A percentile compares a stretch with the other conserved stretches of the same genome.
Evolutionary conservation across 2,888 invertebrate genomes (phyloP).

Genomic region (Drosophila imparisetae): DNA sequence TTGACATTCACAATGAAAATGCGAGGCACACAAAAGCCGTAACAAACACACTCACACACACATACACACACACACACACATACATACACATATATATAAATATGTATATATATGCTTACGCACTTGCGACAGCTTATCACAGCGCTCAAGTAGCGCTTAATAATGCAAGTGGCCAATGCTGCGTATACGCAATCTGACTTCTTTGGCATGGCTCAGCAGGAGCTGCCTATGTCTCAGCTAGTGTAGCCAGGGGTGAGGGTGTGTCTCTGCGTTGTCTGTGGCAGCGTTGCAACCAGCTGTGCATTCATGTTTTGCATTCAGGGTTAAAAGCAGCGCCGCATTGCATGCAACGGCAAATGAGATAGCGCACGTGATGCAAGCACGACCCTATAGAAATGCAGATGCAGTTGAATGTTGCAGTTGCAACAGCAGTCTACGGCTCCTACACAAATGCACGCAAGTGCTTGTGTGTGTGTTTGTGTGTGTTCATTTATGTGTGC

Average conservation of each 20-base stretch:
- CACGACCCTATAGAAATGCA: constrained; percentile 46
- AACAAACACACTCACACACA: constrained; percentile 17
- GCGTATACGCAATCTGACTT: constrained; percentile 74
- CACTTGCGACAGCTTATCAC: constrained; percentile 68
- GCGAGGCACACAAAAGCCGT: constrained; percentile 40
- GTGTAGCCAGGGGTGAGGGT: constrained; percentile 33
- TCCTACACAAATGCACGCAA: not conserved
- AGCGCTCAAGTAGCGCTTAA: constrained; percentile 61
- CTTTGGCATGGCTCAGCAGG: constrained; percentile 28
- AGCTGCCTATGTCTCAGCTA: not conserved
- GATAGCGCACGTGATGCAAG: constrained; percentile 71
- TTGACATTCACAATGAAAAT: constrained; percentile 78
- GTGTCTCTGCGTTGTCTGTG: constrained; percentile 68
- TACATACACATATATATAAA: not conserved
- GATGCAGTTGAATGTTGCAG: constrained; percentile 14
- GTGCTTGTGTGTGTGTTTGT: constrained; percentile 18
- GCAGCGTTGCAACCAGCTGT: constrained; percentile 7
- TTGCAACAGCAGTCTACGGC: constrained; percentile 10
- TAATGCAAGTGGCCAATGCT: constrained; percentile 77
- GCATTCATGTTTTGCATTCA: constrained; percentile 75
- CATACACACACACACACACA: constrained; percentile 10
- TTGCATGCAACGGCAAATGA: constrained; percentile 63
- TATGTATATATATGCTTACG: constrained; percentile 18
- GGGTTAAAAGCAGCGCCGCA: constrained; percentile 70
- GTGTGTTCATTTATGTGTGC: constrained; percentile 33